Percentiles rank a stretch among this genome's conserved stretches.
These are phyloP conservation scores for Drosophila ohnishii DNA, from an alignment of 1,140 invertebrate species.

Conservation along the genomic window DNA sequence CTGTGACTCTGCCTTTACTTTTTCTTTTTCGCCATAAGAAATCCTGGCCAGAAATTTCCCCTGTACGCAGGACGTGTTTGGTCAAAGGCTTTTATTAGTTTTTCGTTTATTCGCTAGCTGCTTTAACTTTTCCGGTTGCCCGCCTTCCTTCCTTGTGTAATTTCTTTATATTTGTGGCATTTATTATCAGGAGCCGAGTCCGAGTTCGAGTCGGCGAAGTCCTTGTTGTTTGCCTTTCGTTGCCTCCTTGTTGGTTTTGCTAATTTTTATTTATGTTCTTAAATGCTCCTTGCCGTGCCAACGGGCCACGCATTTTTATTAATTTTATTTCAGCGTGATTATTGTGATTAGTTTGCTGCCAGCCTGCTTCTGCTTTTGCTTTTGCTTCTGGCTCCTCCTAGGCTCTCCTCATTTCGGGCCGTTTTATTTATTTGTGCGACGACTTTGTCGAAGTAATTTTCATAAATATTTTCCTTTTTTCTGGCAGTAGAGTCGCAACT, in stretches of 20 bases:
- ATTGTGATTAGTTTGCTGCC: slow-evolving; percentile 77
- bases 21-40: slow-evolving; percentile 12
- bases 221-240: slow-evolving; percentile 53
- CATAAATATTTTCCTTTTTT: slow-evolving; percentile 66
- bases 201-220: slow-evolving; percentile 3
- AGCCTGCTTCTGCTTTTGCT: background rate
- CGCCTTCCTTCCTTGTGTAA: slow-evolving; percentile 56
- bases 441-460: slow-evolving; percentile 75
- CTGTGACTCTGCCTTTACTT: background rate
- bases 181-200: slow-evolving; percentile 55
- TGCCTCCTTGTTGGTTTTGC: slow-evolving; percentile 73
- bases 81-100: slow-evolving; percentile 80
- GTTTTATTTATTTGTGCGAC: slow-evolving; percentile 72
- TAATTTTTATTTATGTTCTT: slow-evolving; percentile 82
- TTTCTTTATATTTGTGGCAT: slow-evolving; percentile 81
- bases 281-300: slow-evolving; percentile 74
- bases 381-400: background rate
- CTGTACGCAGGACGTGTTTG: slow-evolving; percentile 31
- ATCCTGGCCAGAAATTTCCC: slow-evolving; percentile 28
- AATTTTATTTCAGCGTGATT: slow-evolving; percentile 81
- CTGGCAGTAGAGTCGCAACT: slow-evolving; percentile 11
- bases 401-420: background rate
- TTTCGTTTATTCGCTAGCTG: slow-evolving; percentile 78
- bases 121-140: slow-evolving; percentile 72
- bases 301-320: slow-evolving; percentile 79